phyloP scores from a whole-genome alignment of 2,888 invertebrate genomes.

The Lamellibrachia columna region DNA sequence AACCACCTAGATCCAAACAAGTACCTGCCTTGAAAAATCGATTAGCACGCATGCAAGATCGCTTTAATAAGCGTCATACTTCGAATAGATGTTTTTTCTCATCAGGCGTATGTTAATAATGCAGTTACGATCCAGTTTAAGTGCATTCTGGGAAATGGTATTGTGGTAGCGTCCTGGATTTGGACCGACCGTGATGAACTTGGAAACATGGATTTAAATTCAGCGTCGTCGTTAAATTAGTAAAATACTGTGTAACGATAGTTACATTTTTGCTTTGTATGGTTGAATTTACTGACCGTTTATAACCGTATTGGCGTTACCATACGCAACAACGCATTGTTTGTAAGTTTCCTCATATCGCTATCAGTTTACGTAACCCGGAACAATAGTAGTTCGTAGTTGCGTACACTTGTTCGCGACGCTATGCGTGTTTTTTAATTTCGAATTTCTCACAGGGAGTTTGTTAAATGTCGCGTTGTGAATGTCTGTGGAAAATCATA shows the following conservation, averaged over 20 bases:
- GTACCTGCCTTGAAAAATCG: slow-evolving; percentile 9
- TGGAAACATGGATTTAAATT: background rate
- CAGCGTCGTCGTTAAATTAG: background rate
- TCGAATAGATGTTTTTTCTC: background rate
- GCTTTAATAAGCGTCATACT: slow-evolving; percentile 2
- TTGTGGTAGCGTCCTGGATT: background rate
- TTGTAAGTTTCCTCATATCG: too few species aligned
- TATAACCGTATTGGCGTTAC: background rate
- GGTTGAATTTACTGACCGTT: background rate
- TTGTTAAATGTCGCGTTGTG: too few species aligned
- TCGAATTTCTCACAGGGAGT: too few species aligned
- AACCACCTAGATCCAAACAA: background rate
- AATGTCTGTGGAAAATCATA: too few species aligned
- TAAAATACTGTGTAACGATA: background rate
- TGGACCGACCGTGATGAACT: background rate
- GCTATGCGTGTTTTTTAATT: too few species aligned
- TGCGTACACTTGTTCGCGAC: too few species aligned
- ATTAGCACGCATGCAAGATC: background rate
- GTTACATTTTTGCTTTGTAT: background rate
- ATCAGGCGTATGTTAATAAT: slow-evolving; percentile 1
- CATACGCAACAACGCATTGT: too few species aligned
- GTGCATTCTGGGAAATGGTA: background rate
- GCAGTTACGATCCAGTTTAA: background rate
- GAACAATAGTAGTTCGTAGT: too few species aligned
- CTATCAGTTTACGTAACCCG: too few species aligned